Evolutionary conservation across 2,888 invertebrate species (phyloP), one percentile per base, ranked within the genome.

Genomic region (Cenopis cana): DNA sequence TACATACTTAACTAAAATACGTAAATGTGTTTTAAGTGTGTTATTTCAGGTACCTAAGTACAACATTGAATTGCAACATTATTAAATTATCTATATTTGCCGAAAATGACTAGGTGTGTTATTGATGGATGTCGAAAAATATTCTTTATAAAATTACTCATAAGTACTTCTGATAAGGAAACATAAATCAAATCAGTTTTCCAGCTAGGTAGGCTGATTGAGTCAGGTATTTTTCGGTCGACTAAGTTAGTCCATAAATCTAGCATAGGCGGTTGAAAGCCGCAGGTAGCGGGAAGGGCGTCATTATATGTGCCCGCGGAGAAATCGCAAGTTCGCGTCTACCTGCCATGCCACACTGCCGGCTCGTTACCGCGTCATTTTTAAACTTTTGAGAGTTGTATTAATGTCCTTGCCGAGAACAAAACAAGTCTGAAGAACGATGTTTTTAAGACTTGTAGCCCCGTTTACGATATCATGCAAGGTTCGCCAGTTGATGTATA

Each of bases 321-420:
- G 24, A 60, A 60, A 59, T 24, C 41, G 46, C 24, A 60, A 46
- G 24, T 60, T 24, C 20, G 49, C 36, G 59, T 20, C 38, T 60
- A 55, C 55, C 55, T 55, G 55, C 29, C 57, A 1, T 55, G 55
- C 29, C 57, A 1, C 17, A 29, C 29, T 4, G 46, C 11, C 24
- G 24, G 11, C 36, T 52, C 52, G 62, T 50, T 62, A 62, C 62
- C 17, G 46, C 49, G 36, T 56, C 33, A 17, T 52, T 62, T 52
- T 11, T 18, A 10, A 52, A 52, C 50, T 52, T 62, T 62, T 62
- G 33, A 50, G 33, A 18, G 50, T 36, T 62, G 20, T 52, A 33
- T 24, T 33, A 62, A n/a, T 52, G 29, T 62, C 20, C 62, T 11
- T 29, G n/a, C 1, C 6, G 49, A 24, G n/a, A 52, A 62, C 12